Percentiles rank a stretch among this genome's conserved stretches.
Conservation (phyloP, 2,888 invertebrate species). For the Urechis unicinctus region DNA sequence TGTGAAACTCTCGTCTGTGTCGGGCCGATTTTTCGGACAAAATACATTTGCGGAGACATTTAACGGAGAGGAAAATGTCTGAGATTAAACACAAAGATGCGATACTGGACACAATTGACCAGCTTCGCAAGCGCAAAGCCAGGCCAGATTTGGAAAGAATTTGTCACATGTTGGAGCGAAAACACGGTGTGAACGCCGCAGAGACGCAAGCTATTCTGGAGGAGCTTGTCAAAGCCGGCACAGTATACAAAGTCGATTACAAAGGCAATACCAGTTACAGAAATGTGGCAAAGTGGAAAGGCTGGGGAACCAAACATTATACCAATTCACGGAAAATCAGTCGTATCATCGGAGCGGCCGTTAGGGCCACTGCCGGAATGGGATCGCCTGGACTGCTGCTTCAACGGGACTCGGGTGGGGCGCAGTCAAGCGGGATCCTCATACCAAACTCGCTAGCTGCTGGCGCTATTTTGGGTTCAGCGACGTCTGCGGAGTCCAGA, state of each 20-base stretch:
- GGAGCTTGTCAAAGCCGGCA: constrained; percentile 67
- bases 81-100: constrained; percentile 56
- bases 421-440: too few species aligned
- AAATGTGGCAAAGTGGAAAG: constrained; percentile 65
- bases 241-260: constrained; percentile 75
- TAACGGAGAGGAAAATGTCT: not conserved
- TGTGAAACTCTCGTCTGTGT: too few species aligned
- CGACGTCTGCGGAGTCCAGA: too few species aligned
- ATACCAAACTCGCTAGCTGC: too few species aligned
- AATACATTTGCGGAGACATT: too few species aligned
- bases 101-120: constrained; percentile 78
- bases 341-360: constrained; percentile 26
- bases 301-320: constrained; percentile 53
- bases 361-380: constrained; percentile 3
- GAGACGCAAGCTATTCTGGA: constrained; percentile 61
- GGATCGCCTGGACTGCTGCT: too few species aligned
- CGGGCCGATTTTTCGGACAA: too few species aligned
- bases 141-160: constrained; percentile 77
- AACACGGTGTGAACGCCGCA: constrained; percentile 64
- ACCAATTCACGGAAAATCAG: constrained; percentile 28
- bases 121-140: constrained; percentile 74
- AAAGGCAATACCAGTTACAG: constrained; percentile 80
- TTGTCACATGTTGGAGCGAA: constrained; percentile 71
- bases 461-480: too few species aligned
- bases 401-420: not conserved